Base-by-base conservation (phyloP, 92 coral and sea anemone species). In the Plumapathes pennacea region DNA sequence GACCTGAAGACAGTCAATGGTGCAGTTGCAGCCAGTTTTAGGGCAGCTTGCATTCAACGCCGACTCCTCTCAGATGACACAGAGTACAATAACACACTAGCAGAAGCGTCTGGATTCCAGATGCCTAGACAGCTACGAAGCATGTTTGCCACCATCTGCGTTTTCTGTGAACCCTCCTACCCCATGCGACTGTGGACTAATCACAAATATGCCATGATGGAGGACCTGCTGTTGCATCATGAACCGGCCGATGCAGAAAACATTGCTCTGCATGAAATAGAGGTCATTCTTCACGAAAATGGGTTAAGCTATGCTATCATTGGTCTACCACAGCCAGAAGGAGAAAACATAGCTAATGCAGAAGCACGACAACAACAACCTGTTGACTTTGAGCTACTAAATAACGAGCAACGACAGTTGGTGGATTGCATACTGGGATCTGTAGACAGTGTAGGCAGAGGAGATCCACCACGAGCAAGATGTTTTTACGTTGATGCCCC, bases 181-280 rank as follows among this genome's bases (percentile, higher is more conserved):
- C 44, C 60, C 18, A 14, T 20, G 11, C 41, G n/a, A 26, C 37
- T 54, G 34, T 54, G 60, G 60, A 14, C 27, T 15, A 30, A 26
- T 10, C 60, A 54, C 60, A 54, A 54, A 54, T 19, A 31, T 42
- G 22, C 14, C 60, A 26, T 54, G 60, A 31, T 31, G 10, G 37
- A 32, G 30, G 60, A 54, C 30, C n/a, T 24, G 14, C 41, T 54
- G n/a, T 10, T 18, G 37, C 41, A 54, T 11, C 37, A 24, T 14
- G 13, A 14, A 11, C 42, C 30, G 37, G 18, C 12, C 27, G 50
- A 7, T 44, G 37, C 37, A 24, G 60, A 54, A 30, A 54, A 54
- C 60, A 12, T 11, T 0, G 60, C 37, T 31, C 37, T 54, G 19
- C 36, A 24, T 24, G 45, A 26, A 18, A 27, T 54, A 0, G 19